Evolutionary conservation across 1,140 invertebrate species (phyloP), one percentile per base, ranked within the genome.

Genomic region (Dendrolimus kikuchii): DNA sequence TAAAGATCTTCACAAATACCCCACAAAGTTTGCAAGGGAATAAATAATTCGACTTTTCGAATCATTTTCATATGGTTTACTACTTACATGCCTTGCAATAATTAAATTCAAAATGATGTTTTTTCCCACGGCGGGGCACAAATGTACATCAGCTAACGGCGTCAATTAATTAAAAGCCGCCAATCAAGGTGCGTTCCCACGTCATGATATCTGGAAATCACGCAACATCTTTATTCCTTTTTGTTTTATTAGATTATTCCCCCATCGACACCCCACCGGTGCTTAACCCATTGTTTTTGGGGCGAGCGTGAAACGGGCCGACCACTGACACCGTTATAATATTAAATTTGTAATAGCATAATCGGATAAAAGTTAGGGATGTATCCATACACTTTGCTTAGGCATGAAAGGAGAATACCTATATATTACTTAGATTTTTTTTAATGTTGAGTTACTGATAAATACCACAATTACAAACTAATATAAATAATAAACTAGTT

Each of bases 171-270:
- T 81, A 85, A 76, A 51, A 61, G 52, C 63, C 58, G 71, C 67
- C 74, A 82, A 85, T 81, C 79, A 81, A 81, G 74, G 77, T 71
- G 68, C 58, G 69, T 83, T 85, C 81, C 81, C 81, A 85, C 81
- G 81, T 68, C 60, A 68, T 80, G 77, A 85, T 82, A 80, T 76
- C 78, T 74, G 65, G 50, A 71, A 81, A 85, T 85, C 81, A 85
- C 78, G 81, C 81, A 85, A 85, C 81, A 85, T 85, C 81, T 85
- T 82, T 71, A 82, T 84, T 71, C 70, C 64, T 74, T 23, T 23
- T 23, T 23, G 23, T 23, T 23, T 74, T 77, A 77, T 76, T 79
- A 73, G 70, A 78, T 80, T 75, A 70, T 60, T 60, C 66, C 71
- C 56, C 65, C 59, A 65, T 63, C 46, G 48, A 56, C 47, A 60